Percentiles rank a stretch among this genome's conserved stretches.
These are phyloP conservation scores for Lamellibrachia luymesi DNA, from an alignment of 1,140 invertebrate species.

Conservation along the genomic window DNA sequence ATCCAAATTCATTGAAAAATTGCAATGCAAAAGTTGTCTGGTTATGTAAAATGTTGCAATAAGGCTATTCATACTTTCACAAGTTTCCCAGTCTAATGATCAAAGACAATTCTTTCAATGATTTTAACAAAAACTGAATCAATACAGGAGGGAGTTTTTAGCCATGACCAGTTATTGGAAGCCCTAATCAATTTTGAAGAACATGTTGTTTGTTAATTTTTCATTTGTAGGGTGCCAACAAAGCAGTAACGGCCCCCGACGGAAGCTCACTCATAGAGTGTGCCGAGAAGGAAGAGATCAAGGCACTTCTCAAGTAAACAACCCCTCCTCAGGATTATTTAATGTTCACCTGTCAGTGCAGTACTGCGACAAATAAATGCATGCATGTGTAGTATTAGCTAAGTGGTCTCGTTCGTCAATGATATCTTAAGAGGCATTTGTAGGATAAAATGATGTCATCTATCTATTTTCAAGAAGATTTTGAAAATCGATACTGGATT, in stretches of 20 bases:
- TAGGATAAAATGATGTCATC: neutral
- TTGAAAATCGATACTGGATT: neutral
- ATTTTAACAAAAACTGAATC: no score
- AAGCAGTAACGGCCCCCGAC: constrained; percentile 80
- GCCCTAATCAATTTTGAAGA: neutral
- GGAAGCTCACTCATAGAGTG: constrained; percentile 82
- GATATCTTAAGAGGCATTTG: neutral
- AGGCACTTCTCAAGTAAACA: constrained; percentile 65
- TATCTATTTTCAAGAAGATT: neutral
- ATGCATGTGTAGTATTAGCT: neutral
- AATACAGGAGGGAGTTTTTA: no score
- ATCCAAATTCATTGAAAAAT: no score
- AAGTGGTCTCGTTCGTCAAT: neutral
- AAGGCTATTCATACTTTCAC: no score
- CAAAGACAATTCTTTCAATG: no score
- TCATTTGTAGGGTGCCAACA: constrained; percentile 73
- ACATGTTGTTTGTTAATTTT: neutral
- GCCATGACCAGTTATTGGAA: no score
- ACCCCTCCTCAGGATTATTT: neutral
- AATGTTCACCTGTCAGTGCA: neutral
- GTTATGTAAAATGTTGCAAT: no score
- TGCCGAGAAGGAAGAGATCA: constrained; percentile 90
- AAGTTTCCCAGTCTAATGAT: no score
- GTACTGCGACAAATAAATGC: neutral
- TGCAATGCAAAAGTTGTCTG: no score